Evolutionary conservation across 2,113 vertebrate species (phyloP).

Genomic region (Gorsachius goisagi): DNA sequence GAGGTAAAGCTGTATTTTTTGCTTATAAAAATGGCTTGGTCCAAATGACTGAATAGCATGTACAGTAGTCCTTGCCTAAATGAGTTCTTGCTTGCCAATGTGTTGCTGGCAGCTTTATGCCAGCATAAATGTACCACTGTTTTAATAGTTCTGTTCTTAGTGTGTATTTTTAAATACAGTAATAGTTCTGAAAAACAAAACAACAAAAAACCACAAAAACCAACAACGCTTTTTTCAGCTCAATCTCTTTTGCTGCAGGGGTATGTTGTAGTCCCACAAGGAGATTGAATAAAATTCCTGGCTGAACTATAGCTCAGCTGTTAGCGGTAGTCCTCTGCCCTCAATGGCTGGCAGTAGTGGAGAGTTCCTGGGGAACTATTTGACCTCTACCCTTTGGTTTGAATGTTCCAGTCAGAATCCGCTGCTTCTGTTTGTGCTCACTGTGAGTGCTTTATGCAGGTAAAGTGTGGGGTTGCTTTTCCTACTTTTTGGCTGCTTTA

Average conservation of each 20-base stretch:
- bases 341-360: slow-evolving; percentile 66
- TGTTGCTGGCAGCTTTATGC: not conserved
- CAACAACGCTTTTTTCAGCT: slow-evolving; percentile 47
- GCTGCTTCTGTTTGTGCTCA: slow-evolving; percentile 67
- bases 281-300: slow-evolving; percentile 63
- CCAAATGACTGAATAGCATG: not conserved
- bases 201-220: not conserved
- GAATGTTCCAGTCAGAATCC: slow-evolving; percentile 65
- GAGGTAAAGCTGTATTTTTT: not conserved
- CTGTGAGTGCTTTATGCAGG: slow-evolving; percentile 67
- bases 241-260: slow-evolving; percentile 66
- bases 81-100: not conserved
- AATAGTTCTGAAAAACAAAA: slow-evolving; percentile 13
- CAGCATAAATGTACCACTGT: not conserved
- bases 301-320: slow-evolving; percentile 67
- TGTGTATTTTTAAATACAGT: slow-evolving; percentile 33
- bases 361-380: slow-evolving; percentile 63
- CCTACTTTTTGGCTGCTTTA: slow-evolving; percentile 52
- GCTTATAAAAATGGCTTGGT: not conserved
- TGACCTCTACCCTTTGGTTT: slow-evolving; percentile 60
- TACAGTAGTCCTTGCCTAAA: not conserved
- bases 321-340: slow-evolving; percentile 65
- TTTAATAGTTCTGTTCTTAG: not conserved
- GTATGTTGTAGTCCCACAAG: slow-evolving; percentile 65
- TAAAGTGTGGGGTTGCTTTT: slow-evolving; percentile 66